These are phyloP conservation scores for Asbolus verrucosus DNA, from an alignment of 1,140 invertebrate genomes.

Conservation along the genomic window DNA sequence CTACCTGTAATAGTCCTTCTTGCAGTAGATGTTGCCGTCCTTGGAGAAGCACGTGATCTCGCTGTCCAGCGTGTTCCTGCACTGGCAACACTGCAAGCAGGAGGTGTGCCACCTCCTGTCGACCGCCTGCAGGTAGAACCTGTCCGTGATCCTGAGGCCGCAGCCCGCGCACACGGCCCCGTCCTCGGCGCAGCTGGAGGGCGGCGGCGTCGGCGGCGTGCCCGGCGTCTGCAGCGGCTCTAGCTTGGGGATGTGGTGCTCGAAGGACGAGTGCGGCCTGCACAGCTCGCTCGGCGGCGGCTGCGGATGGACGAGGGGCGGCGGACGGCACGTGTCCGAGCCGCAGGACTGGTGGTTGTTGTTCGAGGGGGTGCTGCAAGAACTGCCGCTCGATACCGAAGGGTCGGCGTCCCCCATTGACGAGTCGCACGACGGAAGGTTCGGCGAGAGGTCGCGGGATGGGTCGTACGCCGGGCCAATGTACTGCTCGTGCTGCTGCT, in stretches of 20 bases:
- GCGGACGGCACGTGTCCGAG: constrained; percentile 60
- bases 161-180: constrained; percentile 85
- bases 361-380: constrained; percentile 63
- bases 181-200: constrained; percentile 48
- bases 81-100: constrained; percentile 93
- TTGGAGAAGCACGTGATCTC: constrained; percentile 94
- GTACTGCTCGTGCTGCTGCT: constrained; percentile 73
- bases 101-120: constrained; percentile 93
- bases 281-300: constrained; percentile 58
- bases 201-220: constrained; percentile 65
- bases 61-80: constrained; percentile 88
- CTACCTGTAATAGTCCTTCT: constrained; percentile 97
- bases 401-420: constrained; percentile 72
- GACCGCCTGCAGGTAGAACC: constrained; percentile 93
- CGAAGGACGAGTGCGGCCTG: constrained; percentile 59
- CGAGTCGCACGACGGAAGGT: constrained; percentile 72
- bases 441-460: constrained; percentile 77
- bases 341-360: constrained; percentile 64
- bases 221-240: constrained; percentile 66
- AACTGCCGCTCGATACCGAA: constrained; percentile 68
- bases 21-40: constrained; percentile 96
- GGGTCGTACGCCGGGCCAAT: constrained; percentile 77
- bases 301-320: constrained; percentile 56
- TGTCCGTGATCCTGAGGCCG: constrained; percentile 83
- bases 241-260: constrained; percentile 69